Percentiles rank a stretch among this genome's conserved stretches.
phyloP scores from a whole-genome alignment of 2,888 invertebrate genomes.

The Polylopha cassiicola region DNA sequence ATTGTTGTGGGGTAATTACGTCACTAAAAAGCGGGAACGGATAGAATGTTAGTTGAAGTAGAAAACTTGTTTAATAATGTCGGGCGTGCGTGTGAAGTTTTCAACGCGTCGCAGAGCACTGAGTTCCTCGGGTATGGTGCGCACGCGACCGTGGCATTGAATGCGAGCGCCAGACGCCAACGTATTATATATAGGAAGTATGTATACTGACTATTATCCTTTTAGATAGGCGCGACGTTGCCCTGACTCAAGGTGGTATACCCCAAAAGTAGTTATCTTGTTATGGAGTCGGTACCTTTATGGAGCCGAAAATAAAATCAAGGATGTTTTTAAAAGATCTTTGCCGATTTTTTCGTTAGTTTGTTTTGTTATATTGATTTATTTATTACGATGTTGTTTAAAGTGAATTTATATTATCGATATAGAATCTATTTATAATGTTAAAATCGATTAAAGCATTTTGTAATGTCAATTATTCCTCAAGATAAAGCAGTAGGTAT shows the following conservation, averaged over 20 bases:
- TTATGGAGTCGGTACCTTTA: neutral
- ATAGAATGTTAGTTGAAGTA: conserved; percentile 3
- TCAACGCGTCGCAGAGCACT: conserved; percentile 35
- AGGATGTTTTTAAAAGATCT: too few relatives aligned
- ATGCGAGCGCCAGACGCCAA: conserved; percentile 32
- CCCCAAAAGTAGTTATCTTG: neutral
- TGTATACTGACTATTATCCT: too few relatives aligned
- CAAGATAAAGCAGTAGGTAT: too few relatives aligned
- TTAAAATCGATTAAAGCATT: too few relatives aligned
- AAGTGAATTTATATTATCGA: too few relatives aligned
- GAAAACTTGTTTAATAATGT: conserved; percentile 5
- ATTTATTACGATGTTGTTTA: too few relatives aligned
- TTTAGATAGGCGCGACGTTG: too few relatives aligned
- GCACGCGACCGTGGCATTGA: conserved; percentile 45
- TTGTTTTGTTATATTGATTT: too few relatives aligned
- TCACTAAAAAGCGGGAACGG: conserved; percentile 8
- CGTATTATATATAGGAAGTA: conserved; percentile 46
- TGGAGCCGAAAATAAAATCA: neutral
- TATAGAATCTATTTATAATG: too few relatives aligned
- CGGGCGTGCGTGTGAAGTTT: conserved; percentile 33
- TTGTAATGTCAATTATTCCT: too few relatives aligned
- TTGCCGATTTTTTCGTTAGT: too few relatives aligned
- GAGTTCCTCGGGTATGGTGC: conserved; percentile 17
- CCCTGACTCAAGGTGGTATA: too few relatives aligned
- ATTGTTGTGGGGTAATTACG: conserved; percentile 8